Evolutionary conservation across 2,113 vertebrate species (phyloP), one percentile per base, ranked within the genome.

Genomic region (Odobenus rosmarus): DNA sequence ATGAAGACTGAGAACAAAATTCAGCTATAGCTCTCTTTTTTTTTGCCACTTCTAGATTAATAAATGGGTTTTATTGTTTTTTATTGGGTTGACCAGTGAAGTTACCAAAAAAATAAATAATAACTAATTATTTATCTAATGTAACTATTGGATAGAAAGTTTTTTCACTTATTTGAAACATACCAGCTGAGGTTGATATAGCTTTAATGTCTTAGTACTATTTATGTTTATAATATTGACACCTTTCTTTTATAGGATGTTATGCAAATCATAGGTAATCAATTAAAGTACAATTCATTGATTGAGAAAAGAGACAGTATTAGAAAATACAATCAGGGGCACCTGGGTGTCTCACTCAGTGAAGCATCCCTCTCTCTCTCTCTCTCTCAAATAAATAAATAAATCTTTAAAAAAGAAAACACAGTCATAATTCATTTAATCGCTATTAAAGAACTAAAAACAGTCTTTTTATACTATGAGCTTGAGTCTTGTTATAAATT

Each of bases 131-230:
- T 72, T 93, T 90, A 85, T 23, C 36, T 81, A 80, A 57, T 84
- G 21, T 87, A 11, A 93, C 26, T 87, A 83, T 57, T 23, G 72
- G 82, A 76, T 2, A 28, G 15, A 59, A 69, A 12, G 23, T 55
- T 87, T 88, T 95, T 83, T 82, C 51, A 77, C 26, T 88, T 95
- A 89, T 26, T 95, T 97, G 61, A 95, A 95, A 90, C 13, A 90
- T 0, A 86, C 7, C 46, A 90, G 31, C 7, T 81, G 28, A 88
- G 7, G 7, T 16, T 74, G 3, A 33, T 57, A 16, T n/a, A 82
- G 28, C 62, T 79, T 93, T 82, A 88, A 57, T 7, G 26, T 71
- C 36, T 84, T 79, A 57, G 64, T 79, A 8, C 23, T 55, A 1
- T 62, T 86, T 69, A 13, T 82, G 12, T 74, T 79, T 84, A 61